Conservation (phyloP, 2,113 vertebrate species). For the Cyanistes caeruleus region DNA sequence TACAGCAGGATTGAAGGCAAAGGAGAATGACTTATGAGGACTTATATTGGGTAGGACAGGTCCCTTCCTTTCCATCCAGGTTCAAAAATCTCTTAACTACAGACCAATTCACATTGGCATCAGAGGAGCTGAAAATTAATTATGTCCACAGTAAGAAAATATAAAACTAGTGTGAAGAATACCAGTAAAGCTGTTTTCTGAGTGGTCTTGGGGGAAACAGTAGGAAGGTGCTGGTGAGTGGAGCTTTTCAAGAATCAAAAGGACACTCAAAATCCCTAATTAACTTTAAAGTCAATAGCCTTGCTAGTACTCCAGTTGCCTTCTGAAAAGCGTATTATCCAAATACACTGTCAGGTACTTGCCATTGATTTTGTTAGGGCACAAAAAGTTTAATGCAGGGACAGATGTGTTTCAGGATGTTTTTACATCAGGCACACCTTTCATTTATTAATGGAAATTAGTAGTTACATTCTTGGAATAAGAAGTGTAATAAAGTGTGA, state of each 20-base stretch:
- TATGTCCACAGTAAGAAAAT: neutral
- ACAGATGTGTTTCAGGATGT: neutral
- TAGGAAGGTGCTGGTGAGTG: neutral
- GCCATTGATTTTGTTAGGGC: neutral
- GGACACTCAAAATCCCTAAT: neutral
- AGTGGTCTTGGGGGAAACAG: neutral
- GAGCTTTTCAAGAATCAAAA: constrained; percentile 23
- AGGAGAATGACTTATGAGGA: neutral
- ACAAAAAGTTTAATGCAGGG: neutral
- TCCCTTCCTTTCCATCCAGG: neutral
- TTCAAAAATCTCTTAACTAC: neutral
- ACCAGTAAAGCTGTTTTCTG: neutral
- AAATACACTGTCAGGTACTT: neutral
- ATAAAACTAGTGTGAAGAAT: neutral
- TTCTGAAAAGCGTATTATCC: neutral
- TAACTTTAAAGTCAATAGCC: neutral
- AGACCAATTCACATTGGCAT: neutral
- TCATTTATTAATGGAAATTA: neutral
- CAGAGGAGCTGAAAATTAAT: neutral
- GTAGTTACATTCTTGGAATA: constrained; percentile 3
- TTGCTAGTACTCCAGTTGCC: neutral
- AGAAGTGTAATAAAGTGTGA: neutral
- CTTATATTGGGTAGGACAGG: neutral
- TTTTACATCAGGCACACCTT: neutral
- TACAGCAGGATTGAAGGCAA: neutral